Percentiles rank a stretch among this genome's conserved stretches.
Evolutionary conservation across 2,797 vertebrate species (phyloP).

Genomic region (Lacerta bilineata): DNA sequence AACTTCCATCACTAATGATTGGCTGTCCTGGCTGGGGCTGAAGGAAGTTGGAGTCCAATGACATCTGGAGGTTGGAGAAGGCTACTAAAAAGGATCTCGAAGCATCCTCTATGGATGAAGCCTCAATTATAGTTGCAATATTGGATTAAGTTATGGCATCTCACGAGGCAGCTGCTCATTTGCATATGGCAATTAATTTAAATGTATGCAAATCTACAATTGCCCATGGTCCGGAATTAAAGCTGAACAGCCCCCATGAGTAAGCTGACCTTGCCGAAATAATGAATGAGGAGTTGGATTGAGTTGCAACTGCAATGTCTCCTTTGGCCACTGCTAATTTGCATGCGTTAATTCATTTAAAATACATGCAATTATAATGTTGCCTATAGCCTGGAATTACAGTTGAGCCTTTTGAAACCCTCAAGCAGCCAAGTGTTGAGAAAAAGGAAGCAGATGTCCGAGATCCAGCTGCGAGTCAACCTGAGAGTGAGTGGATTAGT

Average conservation of each 20-base stretch:
- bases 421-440: conserved; percentile 1
- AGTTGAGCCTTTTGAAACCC: conserved; percentile 14
- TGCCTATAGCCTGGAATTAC: conserved; percentile 6
- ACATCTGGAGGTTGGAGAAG: neutral
- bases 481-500: conserved; percentile 18
- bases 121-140: neutral
- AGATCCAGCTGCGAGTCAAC: conserved; percentile 23
- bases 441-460: conserved; percentile 24
- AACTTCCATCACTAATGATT: neutral
- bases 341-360: conserved; percentile 4
- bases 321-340: conserved; percentile 20
- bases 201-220: neutral
- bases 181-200: neutral
- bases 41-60: neutral
- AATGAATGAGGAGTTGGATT: neutral
- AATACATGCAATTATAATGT: neutral
- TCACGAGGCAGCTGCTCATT: neutral
- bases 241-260: neutral
- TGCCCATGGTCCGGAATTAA: neutral
- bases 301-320: neutral
- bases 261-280: neutral
- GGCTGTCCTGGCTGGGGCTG: neutral
- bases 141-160: neutral
- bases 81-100: too few species aligned
- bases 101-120: neutral